These are phyloP conservation scores for Phyllotreta striolata DNA, from an alignment of 2,888 invertebrate genomes.

Conservation along the genomic window DNA sequence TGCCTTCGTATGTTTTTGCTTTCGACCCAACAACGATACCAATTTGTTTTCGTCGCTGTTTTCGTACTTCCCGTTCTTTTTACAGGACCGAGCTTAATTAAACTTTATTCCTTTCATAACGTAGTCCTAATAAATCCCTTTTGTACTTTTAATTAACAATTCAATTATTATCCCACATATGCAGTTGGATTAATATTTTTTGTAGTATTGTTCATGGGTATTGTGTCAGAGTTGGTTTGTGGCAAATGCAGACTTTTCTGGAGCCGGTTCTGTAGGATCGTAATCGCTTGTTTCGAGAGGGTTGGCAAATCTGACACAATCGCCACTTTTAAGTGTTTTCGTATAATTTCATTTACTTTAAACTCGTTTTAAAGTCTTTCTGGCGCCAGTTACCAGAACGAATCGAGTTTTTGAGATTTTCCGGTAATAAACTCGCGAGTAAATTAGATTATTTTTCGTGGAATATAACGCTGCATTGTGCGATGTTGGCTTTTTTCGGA, in stretches of 20 bases:
- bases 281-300: slow-evolving; percentile 1
- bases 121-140: no score
- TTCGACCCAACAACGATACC: slow-evolving; percentile 28
- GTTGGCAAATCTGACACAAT: slow-evolving; percentile 1
- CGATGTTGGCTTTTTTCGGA: no score
- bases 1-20: slow-evolving; percentile 30
- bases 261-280: background rate
- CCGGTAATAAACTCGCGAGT: background rate
- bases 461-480: no score
- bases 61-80: background rate
- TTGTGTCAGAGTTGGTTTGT: no score
- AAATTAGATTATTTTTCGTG: slow-evolving; percentile 12
- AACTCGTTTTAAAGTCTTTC: slow-evolving; percentile 4
- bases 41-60: slow-evolving; percentile 28
- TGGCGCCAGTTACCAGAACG: slow-evolving; percentile 2
- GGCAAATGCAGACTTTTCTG: no score
- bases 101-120: no score
- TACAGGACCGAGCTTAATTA: no score
- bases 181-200: no score
- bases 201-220: no score
- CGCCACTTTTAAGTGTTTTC: slow-evolving; percentile 12
- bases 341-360: slow-evolving; percentile 14
- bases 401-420: slow-evolving; percentile 6
- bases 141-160: no score
- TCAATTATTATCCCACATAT: no score